Percentiles rank a stretch among this genome's conserved stretches.
phyloP scores from a whole-genome alignment of 2,797 vertebrate genomes.

The Thamnophis elegans region DNA sequence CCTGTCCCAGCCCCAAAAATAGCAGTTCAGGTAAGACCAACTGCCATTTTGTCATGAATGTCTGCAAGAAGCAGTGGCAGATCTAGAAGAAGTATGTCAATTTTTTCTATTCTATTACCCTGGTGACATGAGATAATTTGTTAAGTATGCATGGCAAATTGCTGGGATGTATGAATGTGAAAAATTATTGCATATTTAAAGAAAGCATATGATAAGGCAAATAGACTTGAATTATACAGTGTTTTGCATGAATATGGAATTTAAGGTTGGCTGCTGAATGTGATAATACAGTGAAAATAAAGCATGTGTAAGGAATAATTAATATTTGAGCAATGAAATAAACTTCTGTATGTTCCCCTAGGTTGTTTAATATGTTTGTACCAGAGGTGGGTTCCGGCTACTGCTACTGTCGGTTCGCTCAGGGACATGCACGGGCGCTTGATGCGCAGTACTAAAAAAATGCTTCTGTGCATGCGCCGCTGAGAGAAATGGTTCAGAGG shows the following conservation, averaged over 20 bases:
- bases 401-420: too few species aligned
- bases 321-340: neutral
- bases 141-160: neutral
- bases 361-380: too few species aligned
- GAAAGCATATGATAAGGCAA: neutral
- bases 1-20: too few species aligned
- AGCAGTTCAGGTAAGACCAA: too few species aligned
- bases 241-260: neutral
- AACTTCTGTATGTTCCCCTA: neutral
- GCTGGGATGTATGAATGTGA: neutral
- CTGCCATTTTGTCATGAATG: neutral
- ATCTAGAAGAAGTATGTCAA: neutral
- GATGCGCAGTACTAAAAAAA: too few species aligned
- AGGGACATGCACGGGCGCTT: too few species aligned
- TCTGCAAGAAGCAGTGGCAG: neutral
- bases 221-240: neutral
- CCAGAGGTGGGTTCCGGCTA: too few species aligned
- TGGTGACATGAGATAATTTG: neutral
- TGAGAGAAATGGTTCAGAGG: too few species aligned
- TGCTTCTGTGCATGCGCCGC: too few species aligned
- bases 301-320: neutral
- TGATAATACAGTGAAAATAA: neutral
- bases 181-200: neutral
- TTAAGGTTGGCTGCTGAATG: neutral
- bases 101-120: neutral